These are phyloP conservation scores for Anoplopoma fimbria DNA, from an alignment of 2,113 vertebrate genomes.

Conservation along the genomic window DNA sequence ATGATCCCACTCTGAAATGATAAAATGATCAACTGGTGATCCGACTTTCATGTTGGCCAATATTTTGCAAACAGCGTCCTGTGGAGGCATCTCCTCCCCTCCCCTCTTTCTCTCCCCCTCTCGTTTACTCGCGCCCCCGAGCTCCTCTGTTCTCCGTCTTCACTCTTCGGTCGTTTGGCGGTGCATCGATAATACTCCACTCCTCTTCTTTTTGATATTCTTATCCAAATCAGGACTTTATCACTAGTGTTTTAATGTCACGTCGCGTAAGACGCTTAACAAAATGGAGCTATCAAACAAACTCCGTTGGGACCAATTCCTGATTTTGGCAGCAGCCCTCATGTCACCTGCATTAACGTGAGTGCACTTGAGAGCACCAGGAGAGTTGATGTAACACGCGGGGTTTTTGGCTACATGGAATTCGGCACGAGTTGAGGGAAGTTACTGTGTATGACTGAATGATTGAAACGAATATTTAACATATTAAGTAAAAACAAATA, in stretches of 20 bases:
- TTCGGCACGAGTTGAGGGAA: constrained; percentile 25
- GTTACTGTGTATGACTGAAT: constrained; percentile 3
- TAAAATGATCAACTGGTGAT: constrained; percentile 68
- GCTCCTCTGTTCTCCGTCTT: constrained; percentile 80
- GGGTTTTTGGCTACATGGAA: constrained; percentile 12
- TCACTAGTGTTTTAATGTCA: constrained; percentile 85
- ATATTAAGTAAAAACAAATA: constrained; percentile 3
- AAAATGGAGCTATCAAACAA: constrained; percentile 84
- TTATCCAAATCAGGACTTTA: constrained; percentile 53
- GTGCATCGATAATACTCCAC: constrained; percentile 76
- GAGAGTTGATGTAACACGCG: constrained; percentile 45
- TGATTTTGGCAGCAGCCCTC: constrained; percentile 85
- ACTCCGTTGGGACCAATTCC: constrained; percentile 83
- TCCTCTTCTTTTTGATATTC: constrained; percentile 64
- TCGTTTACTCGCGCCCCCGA: constrained; percentile 76
- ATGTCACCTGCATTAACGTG: constrained; percentile 88
- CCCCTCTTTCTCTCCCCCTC: constrained; percentile 69
- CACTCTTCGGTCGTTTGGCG: constrained; percentile 78
- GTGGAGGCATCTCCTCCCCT: constrained; percentile 81
- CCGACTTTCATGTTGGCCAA: constrained; percentile 69
- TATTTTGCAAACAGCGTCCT: constrained; percentile 81
- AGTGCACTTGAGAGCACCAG: constrained; percentile 77
- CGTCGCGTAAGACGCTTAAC: constrained; percentile 78
- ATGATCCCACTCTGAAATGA: constrained; percentile 7
- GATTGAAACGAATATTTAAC: constrained; percentile 33